Base-by-base conservation (phyloP, 2,797 vertebrate species). In the Tympanoctomys barrerae region DNA sequence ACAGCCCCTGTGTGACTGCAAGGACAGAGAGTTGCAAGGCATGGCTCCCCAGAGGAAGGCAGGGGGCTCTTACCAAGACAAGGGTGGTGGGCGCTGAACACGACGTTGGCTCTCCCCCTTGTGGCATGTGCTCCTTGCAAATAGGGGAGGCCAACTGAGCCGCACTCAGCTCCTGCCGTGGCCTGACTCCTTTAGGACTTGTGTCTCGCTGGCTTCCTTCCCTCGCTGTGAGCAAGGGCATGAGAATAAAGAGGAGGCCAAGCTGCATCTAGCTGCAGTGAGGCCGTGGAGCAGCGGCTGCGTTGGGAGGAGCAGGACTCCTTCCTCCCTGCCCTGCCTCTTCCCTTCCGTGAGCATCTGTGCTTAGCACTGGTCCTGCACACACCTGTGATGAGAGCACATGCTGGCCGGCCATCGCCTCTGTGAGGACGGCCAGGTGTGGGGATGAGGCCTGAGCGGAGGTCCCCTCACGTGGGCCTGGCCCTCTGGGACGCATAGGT, bases 51-150 rank as follows among this genome's bases (percentile, higher is more conserved):
- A 19, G 68, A 54, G 70, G 59, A 77, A 83, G 24, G 1, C 7
- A 36, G 28, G 36, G 52, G 46, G 42, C 86, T 31, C 16, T 89
- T 52, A 39, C 62, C 70, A 46, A 59, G 70, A 54, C 33, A 7
- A 7, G 61, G 10, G 26, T 64, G 28, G 0, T 36, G 70, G 49
- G 33, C 66, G 46, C 64, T n/a, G 68, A 42, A 39, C 11, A 75
- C 24, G 11, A 83, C 42, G 0, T 5, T 39, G 59, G 14, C 78
- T 18, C 4, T 78, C 80, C 7, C 2, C 31, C 33, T 14, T 46
- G 24, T 4, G 71, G 66, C 6, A 24, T 9, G 0, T 28, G 19
- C 49, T 49, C 1, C 54, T 19, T 1, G 18, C 24, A 16, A 21
- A 12, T 3, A 3, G 24, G 14, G 31, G 49, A 66, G 61, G 62